Evolutionary conservation across 2,888 invertebrate species (phyloP), one percentile per base, ranked within the genome.

Genomic region (Tenthredo amoena): DNA sequence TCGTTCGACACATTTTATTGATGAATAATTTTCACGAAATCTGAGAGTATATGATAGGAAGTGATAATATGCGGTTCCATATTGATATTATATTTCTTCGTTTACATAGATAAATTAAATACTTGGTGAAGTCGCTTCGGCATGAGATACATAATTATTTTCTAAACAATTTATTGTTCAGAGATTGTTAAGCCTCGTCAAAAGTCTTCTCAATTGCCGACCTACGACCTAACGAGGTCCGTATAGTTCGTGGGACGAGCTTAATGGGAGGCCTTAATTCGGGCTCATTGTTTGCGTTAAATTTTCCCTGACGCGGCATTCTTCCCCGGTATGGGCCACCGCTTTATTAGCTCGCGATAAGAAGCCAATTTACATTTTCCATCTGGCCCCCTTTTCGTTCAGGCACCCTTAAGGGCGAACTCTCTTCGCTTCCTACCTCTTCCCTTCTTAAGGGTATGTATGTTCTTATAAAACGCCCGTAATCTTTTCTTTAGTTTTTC

Each of bases 351-450:
- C 71, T 83, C 68, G 50, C 83, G 83, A 83, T 83, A 83, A 83
- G 83, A 83, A 83, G 83, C 83, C 71, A 83, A 83, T 83, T 83
- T 83, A 83, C 83, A 83, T 83, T 83, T 83, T 68, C 83, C 83
- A 83, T 83, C 83, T 71, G 83, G 34, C 81, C 62, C 62, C 81
- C 62, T 62, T 79, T 81, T 62, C 21, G 62, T 81, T 62, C 58
- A n/a, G 34, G 47, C 43, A 81, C 81, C 81, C 81, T 62, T 26
- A 21, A 43, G 37, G 47, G 77, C 31, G 6, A 55, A 43, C 72
- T 43, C 43, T 40, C 62, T 7, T 21, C 62, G 50, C n/a, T n/a
- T 0, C 40, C 40, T 21, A 31, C 15, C 37, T 37, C 47, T 6
- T n/a, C 6, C 43, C 26, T 68, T 68, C 34, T 15, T 7, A 4